Evolutionary conservation across 2,797 vertebrate genomes (phyloP).

Genomic region (Chlorospingus semifuscus): DNA sequence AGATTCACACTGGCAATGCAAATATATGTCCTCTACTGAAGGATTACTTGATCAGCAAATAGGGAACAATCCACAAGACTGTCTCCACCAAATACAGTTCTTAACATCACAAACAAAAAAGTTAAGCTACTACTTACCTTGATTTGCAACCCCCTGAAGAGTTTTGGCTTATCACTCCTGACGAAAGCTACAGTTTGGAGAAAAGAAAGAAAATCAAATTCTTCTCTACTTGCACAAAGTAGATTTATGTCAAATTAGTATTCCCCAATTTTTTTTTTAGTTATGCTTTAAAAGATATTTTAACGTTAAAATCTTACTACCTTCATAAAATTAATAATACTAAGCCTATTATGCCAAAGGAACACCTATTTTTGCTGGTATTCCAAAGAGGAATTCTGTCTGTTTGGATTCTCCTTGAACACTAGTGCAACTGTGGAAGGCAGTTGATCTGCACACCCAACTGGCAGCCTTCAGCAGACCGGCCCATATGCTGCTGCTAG

Average conservation of each 20-base stretch:
- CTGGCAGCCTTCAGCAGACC: neutral
- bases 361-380: neutral
- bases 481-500: neutral
- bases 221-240: neutral
- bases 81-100: neutral
- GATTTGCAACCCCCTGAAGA: conserved; percentile 97
- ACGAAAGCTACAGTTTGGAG: conserved; percentile 88
- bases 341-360: neutral
- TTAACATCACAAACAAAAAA: neutral
- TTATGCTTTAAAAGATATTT: neutral
- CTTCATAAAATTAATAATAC: neutral
- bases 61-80: neutral
- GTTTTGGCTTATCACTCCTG: conserved; percentile 97
- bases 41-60: neutral
- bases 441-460: neutral
- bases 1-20: neutral
- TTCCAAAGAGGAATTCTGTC: neutral
- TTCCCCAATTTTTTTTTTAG: neutral
- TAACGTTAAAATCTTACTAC: neutral
- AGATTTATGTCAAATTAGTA: neutral
- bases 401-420: neutral
- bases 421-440: neutral
- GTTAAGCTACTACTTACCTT: conserved; percentile 81
- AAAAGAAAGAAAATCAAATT: neutral
- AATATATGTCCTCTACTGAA: neutral